Evolutionary conservation across 1,140 invertebrate species (phyloP).

Genomic region (Acromyrmex charruanus): DNA sequence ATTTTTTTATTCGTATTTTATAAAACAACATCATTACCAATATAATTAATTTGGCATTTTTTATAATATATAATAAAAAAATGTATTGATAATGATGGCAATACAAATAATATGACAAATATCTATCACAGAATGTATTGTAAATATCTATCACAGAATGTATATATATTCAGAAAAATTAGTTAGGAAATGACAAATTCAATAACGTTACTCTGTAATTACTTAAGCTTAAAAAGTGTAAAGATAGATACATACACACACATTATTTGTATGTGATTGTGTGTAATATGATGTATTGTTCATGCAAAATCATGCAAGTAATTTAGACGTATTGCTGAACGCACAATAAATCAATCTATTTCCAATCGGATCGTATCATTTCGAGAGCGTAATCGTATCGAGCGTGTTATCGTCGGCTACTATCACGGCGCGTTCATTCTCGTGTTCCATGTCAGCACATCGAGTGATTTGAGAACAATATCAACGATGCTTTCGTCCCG

Average conservation of each 20-base stretch:
- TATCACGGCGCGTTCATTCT: conserved; percentile 14
- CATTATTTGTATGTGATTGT: neutral
- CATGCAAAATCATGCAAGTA: conserved; percentile 44
- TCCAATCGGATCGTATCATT: conserved; percentile 54
- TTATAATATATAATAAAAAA: too few species aligned
- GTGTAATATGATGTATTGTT: neutral
- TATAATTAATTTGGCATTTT: too few species aligned
- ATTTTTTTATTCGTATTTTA: neutral
- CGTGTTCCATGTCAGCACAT: conserved; percentile 38
- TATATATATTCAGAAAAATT: conserved; percentile 7
- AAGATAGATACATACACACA: neutral
- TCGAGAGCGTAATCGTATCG: conserved; percentile 44
- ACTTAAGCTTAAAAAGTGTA: neutral
- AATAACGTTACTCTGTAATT: neutral
- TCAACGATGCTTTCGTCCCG: conserved; percentile 43
- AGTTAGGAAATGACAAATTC: neutral
- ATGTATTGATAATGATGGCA: too few species aligned
- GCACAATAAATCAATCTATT: conserved; percentile 55
- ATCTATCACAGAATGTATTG: neutral
- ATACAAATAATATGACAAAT: neutral
- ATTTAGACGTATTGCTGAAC: conserved; percentile 54
- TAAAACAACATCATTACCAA: too few species aligned
- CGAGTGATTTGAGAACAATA: conserved; percentile 69
- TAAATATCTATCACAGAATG: neutral
- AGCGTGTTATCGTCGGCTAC: conserved; percentile 38